Evolutionary conservation across 2,113 vertebrate species (phyloP).

Genomic region (Trachemys scripta): DNA sequence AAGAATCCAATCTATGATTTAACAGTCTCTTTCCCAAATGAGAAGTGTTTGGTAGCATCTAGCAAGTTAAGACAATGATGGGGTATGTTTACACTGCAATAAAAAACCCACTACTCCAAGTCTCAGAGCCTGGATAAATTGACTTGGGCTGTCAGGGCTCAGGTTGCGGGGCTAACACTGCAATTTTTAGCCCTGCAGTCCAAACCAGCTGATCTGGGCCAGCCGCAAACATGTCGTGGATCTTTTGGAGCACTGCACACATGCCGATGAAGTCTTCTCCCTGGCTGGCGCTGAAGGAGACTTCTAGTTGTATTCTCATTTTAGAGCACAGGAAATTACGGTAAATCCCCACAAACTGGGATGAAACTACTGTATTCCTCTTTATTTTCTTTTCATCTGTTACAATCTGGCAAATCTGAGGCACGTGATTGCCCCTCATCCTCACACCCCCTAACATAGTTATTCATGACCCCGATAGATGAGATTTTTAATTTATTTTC

Average conservation of each 20-base stretch:
- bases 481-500: not conserved
- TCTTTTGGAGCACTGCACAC: not conserved
- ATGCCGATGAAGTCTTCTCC: not conserved
- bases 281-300: not conserved
- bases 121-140: not conserved
- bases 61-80: conserved; percentile 3
- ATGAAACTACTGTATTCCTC: not conserved
- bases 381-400: not conserved
- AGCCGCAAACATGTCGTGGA: not conserved
- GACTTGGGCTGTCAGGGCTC: not conserved
- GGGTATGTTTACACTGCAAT: not conserved
- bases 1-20: conserved; percentile 2
- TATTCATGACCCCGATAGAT: not conserved
- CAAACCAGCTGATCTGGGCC: not conserved
- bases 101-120: not conserved
- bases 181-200: not conserved
- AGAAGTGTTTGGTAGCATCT: not conserved
- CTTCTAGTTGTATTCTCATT: not conserved
- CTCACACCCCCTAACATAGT: not conserved
- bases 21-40: not conserved
- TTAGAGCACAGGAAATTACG: not conserved
- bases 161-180: not conserved
- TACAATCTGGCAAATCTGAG: not conserved
- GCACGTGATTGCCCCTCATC: not conserved
- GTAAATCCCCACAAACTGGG: not conserved